A percentile compares a stretch with the other conserved stretches of the same genome.
These are phyloP conservation scores for Drosophila colorata DNA, from an alignment of 2,888 invertebrate genomes.

Conservation along the genomic window DNA sequence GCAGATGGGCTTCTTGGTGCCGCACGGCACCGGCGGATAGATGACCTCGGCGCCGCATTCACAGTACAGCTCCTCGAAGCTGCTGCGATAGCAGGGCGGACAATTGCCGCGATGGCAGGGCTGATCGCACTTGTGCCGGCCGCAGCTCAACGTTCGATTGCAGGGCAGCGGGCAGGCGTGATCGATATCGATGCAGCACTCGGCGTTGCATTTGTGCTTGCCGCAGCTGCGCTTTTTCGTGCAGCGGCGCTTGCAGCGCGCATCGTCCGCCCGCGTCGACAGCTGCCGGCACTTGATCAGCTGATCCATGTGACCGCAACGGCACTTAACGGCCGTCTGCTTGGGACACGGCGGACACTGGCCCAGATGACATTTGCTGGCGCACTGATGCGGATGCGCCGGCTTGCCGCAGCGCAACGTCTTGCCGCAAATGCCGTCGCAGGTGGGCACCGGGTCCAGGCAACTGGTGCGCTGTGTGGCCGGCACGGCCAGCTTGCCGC, in stretches of 20 bases:
- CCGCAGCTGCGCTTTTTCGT: constrained; percentile 94
- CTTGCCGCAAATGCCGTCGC: constrained; percentile 90
- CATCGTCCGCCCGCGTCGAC: constrained; percentile 89
- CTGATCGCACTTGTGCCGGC: constrained; percentile 94
- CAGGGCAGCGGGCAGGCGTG: constrained; percentile 95
- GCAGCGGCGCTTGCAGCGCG: constrained; percentile 95
- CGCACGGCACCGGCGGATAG: constrained; percentile 97
- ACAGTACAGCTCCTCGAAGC: constrained; percentile 96
- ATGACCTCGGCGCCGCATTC: constrained; percentile 95
- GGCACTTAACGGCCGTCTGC: constrained; percentile 91
- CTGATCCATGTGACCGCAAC: constrained; percentile 94
- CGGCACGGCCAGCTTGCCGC: constrained; percentile 88
- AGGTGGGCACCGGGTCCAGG: constrained; percentile 93
- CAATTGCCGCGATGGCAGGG: constrained; percentile 96
- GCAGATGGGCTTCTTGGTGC: constrained; percentile 94
- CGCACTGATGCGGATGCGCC: constrained; percentile 88
- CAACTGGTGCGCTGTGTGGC: constrained; percentile 88
- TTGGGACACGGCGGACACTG: constrained; percentile 92
- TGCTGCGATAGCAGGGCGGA: constrained; percentile 90
- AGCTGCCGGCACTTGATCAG: constrained; percentile 92
- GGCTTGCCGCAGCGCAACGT: constrained; percentile 89
- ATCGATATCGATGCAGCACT: constrained; percentile 94
- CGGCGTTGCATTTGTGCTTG: constrained; percentile 95
- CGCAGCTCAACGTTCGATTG: constrained; percentile 93
- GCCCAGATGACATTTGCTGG: constrained; percentile 88